These are phyloP conservation scores for Cryptocephalus moraei DNA, from an alignment of 2,888 invertebrate genomes.

Conservation along the genomic window DNA sequence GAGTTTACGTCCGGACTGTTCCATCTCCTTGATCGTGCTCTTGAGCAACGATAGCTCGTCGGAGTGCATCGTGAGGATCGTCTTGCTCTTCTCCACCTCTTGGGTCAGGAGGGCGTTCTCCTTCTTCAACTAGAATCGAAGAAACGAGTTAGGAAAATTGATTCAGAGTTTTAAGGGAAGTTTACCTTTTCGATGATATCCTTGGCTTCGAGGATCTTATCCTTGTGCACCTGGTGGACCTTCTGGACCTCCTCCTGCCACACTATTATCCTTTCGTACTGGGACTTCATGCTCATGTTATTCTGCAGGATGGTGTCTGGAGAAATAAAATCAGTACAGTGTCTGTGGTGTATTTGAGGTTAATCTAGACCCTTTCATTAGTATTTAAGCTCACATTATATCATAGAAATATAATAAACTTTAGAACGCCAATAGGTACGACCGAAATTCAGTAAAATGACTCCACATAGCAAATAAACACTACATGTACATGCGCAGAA, in stretches of 20 bases:
- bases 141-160: conserved; percentile 5
- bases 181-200: conserved; percentile 46
- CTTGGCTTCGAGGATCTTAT: conserved; percentile 57
- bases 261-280: conserved; percentile 48
- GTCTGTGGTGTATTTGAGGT: too few relatives aligned
- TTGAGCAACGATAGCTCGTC: conserved; percentile 36
- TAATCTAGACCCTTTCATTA: too few relatives aligned
- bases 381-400: too few relatives aligned
- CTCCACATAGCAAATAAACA: too few relatives aligned
- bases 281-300: conserved; percentile 56
- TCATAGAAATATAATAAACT: too few relatives aligned
- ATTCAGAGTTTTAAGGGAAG: neutral
- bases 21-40: conserved; percentile 21
- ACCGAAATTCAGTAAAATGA: too few relatives aligned
- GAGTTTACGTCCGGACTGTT: conserved; percentile 5
- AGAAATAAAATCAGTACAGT: conserved; percentile 20
- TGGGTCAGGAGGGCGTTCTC: conserved; percentile 20
- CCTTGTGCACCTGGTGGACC: conserved; percentile 51
- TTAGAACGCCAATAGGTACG: too few relatives aligned
- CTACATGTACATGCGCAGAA: too few relatives aligned
- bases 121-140: conserved; percentile 20
- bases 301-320: conserved; percentile 55
- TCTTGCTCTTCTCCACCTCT: conserved; percentile 11
- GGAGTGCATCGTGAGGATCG: conserved; percentile 5
- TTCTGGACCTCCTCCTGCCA: conserved; percentile 57